Evolutionary conservation across 2,888 invertebrate species (phyloP).

Genomic region (Clostera curtula): DNA sequence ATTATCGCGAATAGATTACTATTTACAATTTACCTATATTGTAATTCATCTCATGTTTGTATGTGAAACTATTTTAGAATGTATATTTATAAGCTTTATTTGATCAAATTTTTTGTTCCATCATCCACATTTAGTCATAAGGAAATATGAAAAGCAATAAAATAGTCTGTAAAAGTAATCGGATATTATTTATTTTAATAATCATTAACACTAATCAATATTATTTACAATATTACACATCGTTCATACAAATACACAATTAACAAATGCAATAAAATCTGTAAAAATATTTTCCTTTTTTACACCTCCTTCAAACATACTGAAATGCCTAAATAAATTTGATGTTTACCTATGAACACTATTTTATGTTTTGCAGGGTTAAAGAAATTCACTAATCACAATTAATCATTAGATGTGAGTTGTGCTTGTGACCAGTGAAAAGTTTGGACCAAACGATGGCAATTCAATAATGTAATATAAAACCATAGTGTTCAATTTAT

Average conservation of each 20-base stretch:
- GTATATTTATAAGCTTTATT: too few species aligned
- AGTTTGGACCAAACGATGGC: too few species aligned
- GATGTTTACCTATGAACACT: constrained; percentile 26
- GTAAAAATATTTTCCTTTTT: constrained; percentile 36
- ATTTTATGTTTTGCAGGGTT: too few species aligned
- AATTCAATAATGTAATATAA: too few species aligned
- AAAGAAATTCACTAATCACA: too few species aligned
- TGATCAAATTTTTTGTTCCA: constrained; percentile 1
- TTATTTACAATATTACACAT: constrained; percentile 55
- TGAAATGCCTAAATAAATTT: constrained; percentile 28
- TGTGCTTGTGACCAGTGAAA: too few species aligned
- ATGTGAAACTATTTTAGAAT: too few species aligned
- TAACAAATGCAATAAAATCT: constrained; percentile 54
- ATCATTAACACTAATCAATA: constrained; percentile 63
- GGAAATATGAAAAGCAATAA: constrained; percentile 23
- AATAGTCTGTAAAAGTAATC: constrained; percentile 31
- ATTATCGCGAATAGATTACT: too few species aligned
- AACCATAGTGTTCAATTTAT: too few species aligned
- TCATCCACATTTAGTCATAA: constrained; percentile 4
- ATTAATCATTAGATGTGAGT: too few species aligned
- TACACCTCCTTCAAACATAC: constrained; percentile 27
- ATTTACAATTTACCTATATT: too few species aligned
- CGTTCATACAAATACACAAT: constrained; percentile 40
- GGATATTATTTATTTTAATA: constrained; percentile 49
- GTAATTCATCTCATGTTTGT: too few species aligned